These are phyloP conservation scores for Heterodera filipjevi DNA, from an alignment of 2,888 invertebrate species.

Conservation along the genomic window DNA sequence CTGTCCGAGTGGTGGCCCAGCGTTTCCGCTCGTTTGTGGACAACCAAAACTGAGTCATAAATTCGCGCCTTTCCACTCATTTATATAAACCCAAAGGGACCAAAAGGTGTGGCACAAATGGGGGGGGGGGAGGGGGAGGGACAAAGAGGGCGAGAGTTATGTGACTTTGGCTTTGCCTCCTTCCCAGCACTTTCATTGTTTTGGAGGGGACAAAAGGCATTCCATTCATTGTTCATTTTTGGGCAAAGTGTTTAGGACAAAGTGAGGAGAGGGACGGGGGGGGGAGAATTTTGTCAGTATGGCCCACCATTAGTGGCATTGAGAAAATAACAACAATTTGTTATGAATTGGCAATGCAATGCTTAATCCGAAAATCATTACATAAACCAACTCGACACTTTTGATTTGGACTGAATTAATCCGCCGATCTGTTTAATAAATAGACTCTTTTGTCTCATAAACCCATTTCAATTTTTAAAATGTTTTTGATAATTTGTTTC, in stretches of 20 bases:
- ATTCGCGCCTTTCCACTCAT: conserved; percentile 17
- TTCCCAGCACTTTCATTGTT: not conserved
- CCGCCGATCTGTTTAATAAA: no score
- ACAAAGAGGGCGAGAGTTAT: not conserved
- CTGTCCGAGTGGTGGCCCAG: not conserved
- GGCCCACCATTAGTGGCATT: not conserved
- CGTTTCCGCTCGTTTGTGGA: not conserved
- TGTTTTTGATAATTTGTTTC: no score
- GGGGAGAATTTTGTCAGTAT: not conserved
- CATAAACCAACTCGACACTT: no score
- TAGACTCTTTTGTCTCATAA: no score
- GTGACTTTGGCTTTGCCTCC: not conserved
- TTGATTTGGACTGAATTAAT: no score
- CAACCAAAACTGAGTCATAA: conserved; percentile 13
- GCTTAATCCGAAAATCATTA: no score
- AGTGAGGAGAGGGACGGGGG: no score
- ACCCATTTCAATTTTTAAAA: no score
- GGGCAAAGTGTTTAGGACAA: no score
- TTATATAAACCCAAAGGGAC: not conserved
- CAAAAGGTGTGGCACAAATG: not conserved
- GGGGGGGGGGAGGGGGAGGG: not conserved
- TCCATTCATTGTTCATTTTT: not conserved
- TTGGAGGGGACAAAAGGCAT: not conserved
- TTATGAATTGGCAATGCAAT: no score
- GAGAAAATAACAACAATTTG: not conserved